Evolutionary conservation across 2,888 invertebrate species (phyloP), one percentile per base, ranked within the genome.

Genomic region (Plagodis pulveraria): DNA sequence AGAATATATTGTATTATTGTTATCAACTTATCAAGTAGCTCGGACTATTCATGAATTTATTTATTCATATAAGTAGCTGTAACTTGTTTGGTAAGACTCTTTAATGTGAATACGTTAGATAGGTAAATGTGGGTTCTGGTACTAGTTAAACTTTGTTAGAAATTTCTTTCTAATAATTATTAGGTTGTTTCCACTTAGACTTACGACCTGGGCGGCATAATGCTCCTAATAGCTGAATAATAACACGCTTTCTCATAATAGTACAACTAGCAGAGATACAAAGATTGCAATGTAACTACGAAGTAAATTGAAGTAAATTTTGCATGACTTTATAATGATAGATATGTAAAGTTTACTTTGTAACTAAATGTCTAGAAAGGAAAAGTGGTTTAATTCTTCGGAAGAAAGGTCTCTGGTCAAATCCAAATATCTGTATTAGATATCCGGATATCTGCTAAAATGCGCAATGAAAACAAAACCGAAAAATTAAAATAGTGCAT

Each of bases 191-290:
- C 58, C 43, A 52, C 50, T 58, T 60, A 52, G 38, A 48, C 40
- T 34, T 63, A 59, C 41, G 58, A 61, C 56, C 66, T 58, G 56
- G 56, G 67, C 62, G 65, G 68, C 72, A 73, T 75, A 77, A 9
- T 44, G 32, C 44, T 4, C 32, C 44, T 33, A 32, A 75, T 75
- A 72, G 69, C 61, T 62, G 71, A 73, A 75, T 79, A 79, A 79
- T 80, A 74, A 72, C 74, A 76, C 71, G 69, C 50, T 63, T 40
- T 50, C 43, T 12, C 44, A 51, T 52, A 52, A 63, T 34, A 50
- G 6, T 22, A 59, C 49, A 58, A 5, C 0, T 10, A 38, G 58
- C 42, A 50, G 10, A 50, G 22, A 10, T 47, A 38, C 35, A n/a
- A 34, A 48, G 32, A 51, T 38, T 43, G 51, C 48, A 48, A 55